Percentiles rank a stretch among this genome's conserved stretches.
phyloP scores from a whole-genome alignment of 2,113 vertebrate species.

The Malurus melanocephalus region DNA sequence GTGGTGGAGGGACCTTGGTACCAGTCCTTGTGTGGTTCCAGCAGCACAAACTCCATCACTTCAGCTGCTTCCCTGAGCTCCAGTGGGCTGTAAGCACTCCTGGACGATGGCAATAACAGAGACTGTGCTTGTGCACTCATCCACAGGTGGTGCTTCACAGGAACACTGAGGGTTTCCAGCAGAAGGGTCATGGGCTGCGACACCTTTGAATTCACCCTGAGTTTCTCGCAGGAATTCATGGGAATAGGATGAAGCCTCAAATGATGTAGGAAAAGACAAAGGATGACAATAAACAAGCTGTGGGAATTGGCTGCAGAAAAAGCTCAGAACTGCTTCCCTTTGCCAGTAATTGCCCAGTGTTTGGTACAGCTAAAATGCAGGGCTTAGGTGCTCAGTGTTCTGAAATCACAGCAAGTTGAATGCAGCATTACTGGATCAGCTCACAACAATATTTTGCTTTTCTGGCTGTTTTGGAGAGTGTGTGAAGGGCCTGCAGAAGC shows the following conservation, averaged over 20 bases:
- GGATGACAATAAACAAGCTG: background rate
- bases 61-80: background rate
- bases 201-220: background rate
- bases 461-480: background rate
- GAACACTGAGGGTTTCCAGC: background rate
- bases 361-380: background rate
- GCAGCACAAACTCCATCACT: background rate
- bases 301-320: background rate
- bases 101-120: background rate
- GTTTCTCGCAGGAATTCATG: background rate
- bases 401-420: background rate
- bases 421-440: accelerated
- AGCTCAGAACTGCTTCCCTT: background rate
- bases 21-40: background rate
- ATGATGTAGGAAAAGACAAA: background rate
- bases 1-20: background rate
- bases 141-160: background rate
- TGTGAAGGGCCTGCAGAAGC: background rate
- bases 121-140: background rate
- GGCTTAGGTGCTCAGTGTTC: background rate
- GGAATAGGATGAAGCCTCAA: background rate
- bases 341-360: background rate
- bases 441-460: background rate
- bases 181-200: background rate
- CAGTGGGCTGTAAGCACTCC: background rate